Evolutionary conservation across 1,140 invertebrate species (phyloP).

Genomic region (Brachionus manjavacas): DNA sequence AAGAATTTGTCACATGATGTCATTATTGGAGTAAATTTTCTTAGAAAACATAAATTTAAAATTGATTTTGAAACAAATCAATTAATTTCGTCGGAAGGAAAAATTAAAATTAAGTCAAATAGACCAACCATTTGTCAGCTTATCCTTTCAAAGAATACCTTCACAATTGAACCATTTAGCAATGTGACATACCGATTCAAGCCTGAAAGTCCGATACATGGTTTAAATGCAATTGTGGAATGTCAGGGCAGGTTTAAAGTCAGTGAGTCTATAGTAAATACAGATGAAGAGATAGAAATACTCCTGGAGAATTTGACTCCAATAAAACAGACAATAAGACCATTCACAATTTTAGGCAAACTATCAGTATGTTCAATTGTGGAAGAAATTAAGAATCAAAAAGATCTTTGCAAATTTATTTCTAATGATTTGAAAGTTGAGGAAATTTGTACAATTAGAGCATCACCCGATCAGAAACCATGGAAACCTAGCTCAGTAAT

Average conservation of each 20-base stretch:
- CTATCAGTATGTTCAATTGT: neutral
- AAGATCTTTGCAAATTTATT: neutral
- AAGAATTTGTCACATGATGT: neutral
- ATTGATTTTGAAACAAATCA: neutral
- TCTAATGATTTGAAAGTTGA: neutral
- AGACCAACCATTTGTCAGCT: neutral
- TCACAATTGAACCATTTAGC: slow-evolving; percentile 5
- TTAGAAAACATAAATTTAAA: neutral
- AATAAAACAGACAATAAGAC: neutral
- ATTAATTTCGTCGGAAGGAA: neutral
- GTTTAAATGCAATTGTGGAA: neutral
- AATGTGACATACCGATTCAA: neutral
- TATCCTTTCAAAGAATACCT: neutral
- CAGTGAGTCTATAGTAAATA: neutral
- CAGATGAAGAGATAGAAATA: neutral
- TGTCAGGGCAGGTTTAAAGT: neutral
- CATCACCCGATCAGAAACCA: neutral
- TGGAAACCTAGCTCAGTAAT: neutral
- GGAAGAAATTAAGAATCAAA: neutral
- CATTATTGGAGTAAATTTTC: neutral
- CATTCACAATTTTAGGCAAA: neutral
- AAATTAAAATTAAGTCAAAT: neutral
- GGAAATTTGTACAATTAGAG: neutral
- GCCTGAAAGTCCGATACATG: neutral
- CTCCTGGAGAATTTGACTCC: neutral